These are phyloP conservation scores for Tringa solitaria DNA, from an alignment of 2,113 vertebrate genomes.

Conservation along the genomic window DNA sequence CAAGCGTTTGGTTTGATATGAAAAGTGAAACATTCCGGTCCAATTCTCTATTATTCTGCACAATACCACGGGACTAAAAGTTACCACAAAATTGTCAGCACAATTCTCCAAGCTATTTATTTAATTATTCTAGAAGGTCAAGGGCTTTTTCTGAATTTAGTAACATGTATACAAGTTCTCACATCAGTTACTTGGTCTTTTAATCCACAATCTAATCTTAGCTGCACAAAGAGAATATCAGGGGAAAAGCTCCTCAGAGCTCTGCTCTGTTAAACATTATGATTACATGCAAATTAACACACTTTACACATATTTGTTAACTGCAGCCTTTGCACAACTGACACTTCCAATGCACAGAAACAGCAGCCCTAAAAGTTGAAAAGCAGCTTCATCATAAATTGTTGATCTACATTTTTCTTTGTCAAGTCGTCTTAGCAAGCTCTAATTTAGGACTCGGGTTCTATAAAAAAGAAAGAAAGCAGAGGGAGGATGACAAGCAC, in stretches of 20 bases:
- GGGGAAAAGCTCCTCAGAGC: background rate
- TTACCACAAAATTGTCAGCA: background rate
- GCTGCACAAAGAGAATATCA: background rate
- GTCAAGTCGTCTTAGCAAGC: background rate
- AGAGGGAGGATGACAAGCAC: background rate
- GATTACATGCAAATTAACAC: constrained; percentile 5
- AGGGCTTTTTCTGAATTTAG: background rate
- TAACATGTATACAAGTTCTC: background rate
- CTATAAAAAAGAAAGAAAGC: background rate
- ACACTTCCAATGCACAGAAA: constrained; percentile 18
- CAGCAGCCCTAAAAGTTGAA: constrained; percentile 33
- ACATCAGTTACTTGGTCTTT: background rate
- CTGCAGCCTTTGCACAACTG: constrained; percentile 17
- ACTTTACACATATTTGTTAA: constrained; percentile 34
- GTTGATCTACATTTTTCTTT: constrained; percentile 51
- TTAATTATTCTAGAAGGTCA: constrained; percentile 10
- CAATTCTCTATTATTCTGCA: background rate
- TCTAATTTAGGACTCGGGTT: constrained; percentile 30
- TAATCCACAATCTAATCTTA: background rate
- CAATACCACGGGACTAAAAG: background rate
- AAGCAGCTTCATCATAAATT: constrained; percentile 40
- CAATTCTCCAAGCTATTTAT: background rate
- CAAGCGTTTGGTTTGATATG: background rate
- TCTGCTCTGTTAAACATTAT: background rate
- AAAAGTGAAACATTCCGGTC: background rate